A percentile compares a stretch with the other conserved stretches of the same genome.
These are phyloP conservation scores for Aix galericulata DNA, from an alignment of 2,113 vertebrate species.

Conservation along the genomic window DNA sequence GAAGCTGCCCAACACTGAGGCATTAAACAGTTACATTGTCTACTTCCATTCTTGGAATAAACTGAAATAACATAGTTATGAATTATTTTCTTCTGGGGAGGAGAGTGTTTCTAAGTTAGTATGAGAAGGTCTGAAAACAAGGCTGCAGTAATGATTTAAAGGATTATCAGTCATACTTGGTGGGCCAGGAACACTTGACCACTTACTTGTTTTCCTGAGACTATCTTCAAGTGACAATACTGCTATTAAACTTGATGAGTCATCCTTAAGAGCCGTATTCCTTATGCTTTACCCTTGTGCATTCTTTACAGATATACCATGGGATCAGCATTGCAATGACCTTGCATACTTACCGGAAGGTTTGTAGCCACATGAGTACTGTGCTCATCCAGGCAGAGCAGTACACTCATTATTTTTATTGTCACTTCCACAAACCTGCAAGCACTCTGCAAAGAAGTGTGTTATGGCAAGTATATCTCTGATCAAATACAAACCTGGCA, in stretches of 20 bases:
- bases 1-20: not conserved
- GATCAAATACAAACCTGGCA: constrained; percentile 10
- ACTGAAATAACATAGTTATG: not conserved
- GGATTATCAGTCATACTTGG: not conserved
- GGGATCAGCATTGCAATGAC: rapidly evolving
- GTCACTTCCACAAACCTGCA: not conserved
- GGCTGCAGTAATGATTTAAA: not conserved
- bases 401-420: not conserved
- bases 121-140: not conserved
- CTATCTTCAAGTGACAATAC: not conserved
- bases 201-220: not conserved
- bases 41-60: not conserved
- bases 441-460: not conserved
- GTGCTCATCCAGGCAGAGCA: not conserved
- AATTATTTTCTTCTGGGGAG: not conserved
- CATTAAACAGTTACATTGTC: not conserved
- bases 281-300: not conserved
- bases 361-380: not conserved
- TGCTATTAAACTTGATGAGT: not conserved
- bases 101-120: not conserved
- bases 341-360: not conserved
- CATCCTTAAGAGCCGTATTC: not conserved
- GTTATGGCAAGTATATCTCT: not conserved
- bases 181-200: not conserved
- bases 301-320: not conserved